phyloP scores from a whole-genome alignment of 2,113 vertebrate species.

The Nothoprocta pentlandii region DNA sequence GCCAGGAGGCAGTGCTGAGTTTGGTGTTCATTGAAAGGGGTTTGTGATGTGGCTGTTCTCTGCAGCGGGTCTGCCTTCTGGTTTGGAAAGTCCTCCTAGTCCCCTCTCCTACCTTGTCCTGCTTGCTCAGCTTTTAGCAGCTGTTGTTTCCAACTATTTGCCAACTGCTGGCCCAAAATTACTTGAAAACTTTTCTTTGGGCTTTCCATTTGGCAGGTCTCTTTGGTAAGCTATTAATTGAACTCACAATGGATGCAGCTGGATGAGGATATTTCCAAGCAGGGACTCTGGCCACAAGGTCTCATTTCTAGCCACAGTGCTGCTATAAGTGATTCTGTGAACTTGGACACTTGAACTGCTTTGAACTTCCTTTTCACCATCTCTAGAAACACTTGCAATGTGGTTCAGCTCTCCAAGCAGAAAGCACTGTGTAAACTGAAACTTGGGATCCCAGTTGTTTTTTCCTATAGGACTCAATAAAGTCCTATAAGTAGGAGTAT shows the following conservation, averaged over 20 bases:
- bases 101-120: background rate
- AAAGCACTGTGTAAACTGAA: background rate
- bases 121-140: background rate
- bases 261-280: conserved; percentile 15
- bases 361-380: background rate
- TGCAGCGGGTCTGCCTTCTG: background rate
- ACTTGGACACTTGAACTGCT: background rate
- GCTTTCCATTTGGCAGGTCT: background rate
- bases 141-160: background rate
- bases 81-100: background rate
- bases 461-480: rapidly evolving
- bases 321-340: background rate
- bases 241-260: background rate
- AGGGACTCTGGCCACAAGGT: conserved; percentile 10
- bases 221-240: conserved; percentile 38
- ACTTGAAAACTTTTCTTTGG: conserved; percentile 15
- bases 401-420: background rate
- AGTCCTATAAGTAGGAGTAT: background rate
- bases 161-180: background rate
- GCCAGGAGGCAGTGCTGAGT: background rate
- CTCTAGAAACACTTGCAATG: background rate
- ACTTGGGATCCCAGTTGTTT: background rate
- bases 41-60: background rate
- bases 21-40: background rate
- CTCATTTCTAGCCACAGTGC: conserved; percentile 12